phyloP scores from a whole-genome alignment of 2,888 invertebrate species.

The Augiades crinisus region DNA sequence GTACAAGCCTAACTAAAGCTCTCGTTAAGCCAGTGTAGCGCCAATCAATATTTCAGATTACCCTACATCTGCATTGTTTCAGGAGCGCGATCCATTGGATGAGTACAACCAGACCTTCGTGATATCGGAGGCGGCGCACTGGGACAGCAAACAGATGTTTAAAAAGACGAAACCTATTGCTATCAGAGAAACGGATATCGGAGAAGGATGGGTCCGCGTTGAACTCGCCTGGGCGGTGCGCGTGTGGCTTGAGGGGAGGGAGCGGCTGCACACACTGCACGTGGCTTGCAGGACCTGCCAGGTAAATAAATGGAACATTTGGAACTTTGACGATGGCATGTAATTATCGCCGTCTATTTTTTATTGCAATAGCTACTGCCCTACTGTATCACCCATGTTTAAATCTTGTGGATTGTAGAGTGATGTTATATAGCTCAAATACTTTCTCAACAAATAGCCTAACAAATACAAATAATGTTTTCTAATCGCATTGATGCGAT shows the following conservation, averaged over 20 bases:
- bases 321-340: too few species aligned
- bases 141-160: conserved; percentile 86
- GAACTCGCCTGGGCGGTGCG: conserved; percentile 89
- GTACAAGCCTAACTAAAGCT: too few species aligned
- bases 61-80: conserved; percentile 28
- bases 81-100: conserved; percentile 83
- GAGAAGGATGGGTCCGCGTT: conserved; percentile 91
- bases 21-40: too few species aligned
- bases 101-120: conserved; percentile 88
- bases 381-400: too few species aligned
- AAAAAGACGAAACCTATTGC: conserved; percentile 90
- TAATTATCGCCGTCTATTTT: too few species aligned
- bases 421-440: too few species aligned
- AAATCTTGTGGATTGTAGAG: too few species aligned
- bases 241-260: conserved; percentile 87
- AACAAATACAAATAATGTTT: too few species aligned
- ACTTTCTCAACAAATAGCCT: too few species aligned
- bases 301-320: conserved; percentile 39
- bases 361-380: too few species aligned
- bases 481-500: too few species aligned
- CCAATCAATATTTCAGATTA: background rate
- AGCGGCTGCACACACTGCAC: conserved; percentile 86
- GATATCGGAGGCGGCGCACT: conserved; percentile 89
- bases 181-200: conserved; percentile 87
- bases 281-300: conserved; percentile 90